Conservation (phyloP, 2,113 vertebrate species). For the Pseudopipra pipra region DNA sequence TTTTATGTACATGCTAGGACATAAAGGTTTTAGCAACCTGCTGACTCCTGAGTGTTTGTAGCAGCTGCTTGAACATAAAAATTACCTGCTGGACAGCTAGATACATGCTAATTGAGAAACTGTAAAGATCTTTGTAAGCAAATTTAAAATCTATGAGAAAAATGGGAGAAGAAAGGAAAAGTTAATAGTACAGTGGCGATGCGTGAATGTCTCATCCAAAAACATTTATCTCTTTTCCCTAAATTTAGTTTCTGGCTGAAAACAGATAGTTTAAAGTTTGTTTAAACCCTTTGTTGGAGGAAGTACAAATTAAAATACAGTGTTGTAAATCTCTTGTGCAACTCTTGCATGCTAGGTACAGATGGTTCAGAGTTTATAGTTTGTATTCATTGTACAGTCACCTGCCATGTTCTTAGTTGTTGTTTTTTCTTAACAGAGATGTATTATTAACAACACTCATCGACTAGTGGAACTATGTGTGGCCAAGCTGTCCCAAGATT, state of each 20-base stretch:
- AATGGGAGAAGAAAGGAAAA: not conserved
- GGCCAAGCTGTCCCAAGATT: slow-evolving; percentile 99
- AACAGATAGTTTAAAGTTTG: not conserved
- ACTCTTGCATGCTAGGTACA: not conserved
- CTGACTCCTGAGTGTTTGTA: not conserved
- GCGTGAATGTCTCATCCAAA: not conserved
- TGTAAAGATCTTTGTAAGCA: not conserved
- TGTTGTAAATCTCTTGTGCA: not conserved
- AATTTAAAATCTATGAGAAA: not conserved
- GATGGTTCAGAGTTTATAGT: not conserved
- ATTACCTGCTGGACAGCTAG: not conserved
- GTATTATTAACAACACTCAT: slow-evolving; percentile 99
- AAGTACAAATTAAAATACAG: not conserved
- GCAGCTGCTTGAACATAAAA: not conserved
- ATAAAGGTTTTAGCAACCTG: not conserved
- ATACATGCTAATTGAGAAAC: not conserved
- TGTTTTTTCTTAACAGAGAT: slow-evolving; percentile 81
- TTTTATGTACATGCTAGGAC: not conserved
- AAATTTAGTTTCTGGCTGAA: not conserved
- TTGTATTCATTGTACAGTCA: not conserved
- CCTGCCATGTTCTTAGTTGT: not conserved
- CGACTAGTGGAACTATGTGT: slow-evolving; percentile 97
- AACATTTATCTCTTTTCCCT: not conserved
- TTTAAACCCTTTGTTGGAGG: not conserved
- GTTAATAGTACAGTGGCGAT: not conserved